A percentile compares a stretch with the other conserved stretches of the same genome.
These are phyloP conservation scores for Adelognathus sp. DNA, from an alignment of 2,888 invertebrate genomes.

Conservation along the genomic window DNA sequence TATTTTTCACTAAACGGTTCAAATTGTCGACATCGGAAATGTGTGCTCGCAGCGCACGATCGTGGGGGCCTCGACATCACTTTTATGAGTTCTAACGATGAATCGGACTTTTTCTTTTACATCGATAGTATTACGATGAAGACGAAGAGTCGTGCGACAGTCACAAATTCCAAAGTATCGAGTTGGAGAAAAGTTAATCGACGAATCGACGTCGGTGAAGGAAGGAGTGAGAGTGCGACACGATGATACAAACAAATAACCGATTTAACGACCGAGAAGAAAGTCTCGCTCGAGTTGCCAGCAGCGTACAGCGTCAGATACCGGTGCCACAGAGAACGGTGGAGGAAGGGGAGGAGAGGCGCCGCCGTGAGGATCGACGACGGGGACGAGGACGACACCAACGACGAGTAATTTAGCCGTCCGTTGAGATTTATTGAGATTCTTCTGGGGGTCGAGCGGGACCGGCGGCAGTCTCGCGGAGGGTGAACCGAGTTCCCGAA, in stretches of 20 bases:
- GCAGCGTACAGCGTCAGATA: constrained; percentile 11
- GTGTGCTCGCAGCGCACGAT: too few relatives aligned
- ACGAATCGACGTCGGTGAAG: constrained; percentile 18
- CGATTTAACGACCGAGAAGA: constrained; percentile 58
- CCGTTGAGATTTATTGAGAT: constrained; percentile 74
- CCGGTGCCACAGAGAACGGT: neutral
- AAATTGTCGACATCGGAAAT: too few relatives aligned
- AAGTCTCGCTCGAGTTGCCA: constrained; percentile 34
- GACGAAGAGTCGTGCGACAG: too few relatives aligned
- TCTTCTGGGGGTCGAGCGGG: constrained; percentile 60
- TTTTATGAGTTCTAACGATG: too few relatives aligned
- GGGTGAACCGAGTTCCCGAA: constrained; percentile 19
- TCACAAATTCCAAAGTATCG: neutral
- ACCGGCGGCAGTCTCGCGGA: constrained; percentile 12
- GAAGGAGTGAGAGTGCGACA: constrained; percentile 8
- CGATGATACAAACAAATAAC: constrained; percentile 63
- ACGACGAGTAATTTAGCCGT: constrained; percentile 72
- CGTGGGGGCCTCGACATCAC: too few relatives aligned
- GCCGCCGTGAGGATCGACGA: constrained; percentile 18
- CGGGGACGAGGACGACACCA: constrained; percentile 44
- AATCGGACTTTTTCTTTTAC: too few relatives aligned
- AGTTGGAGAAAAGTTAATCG: constrained; percentile 31
- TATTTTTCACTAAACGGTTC: too few relatives aligned
- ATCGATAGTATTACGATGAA: too few relatives aligned
- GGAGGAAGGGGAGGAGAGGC: neutral